Base-by-base conservation (phyloP, 2,888 invertebrate species). In the Epiperipatus broadwayi region DNA sequence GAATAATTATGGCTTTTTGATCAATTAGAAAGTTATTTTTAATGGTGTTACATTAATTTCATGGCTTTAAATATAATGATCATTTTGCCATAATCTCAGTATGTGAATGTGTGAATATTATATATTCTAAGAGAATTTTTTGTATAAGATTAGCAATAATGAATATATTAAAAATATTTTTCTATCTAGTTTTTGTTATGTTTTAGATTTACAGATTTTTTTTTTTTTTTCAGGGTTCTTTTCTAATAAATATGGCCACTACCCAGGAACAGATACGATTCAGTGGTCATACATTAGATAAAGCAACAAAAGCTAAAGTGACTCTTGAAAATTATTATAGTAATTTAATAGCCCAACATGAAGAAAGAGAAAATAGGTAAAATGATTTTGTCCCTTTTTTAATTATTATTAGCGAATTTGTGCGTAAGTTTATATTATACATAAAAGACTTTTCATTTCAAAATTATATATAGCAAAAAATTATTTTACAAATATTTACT, bases 251-350 rank as follows among this genome's bases (percentile, higher is more conserved):
- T 44, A 43, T 45, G 37, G 57, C 59, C 48, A 56, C 58, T 43
- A 56, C 57, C 41, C 57, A 56, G 46, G 58, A 58, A 45, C 54
- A 56, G 44, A 78, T 85, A 64, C 79, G 81, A 66, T 85, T 91
- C 68, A 85, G 84, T 69, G 85, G 84, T 58, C 85, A 91, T 66
- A 93, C 93, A 56, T 71, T 84, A 64, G 93, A 95, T 70, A 95
- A 93, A 67, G 93, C 91, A 53, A 91, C 91, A 59, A 89, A 93
- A 66, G 93, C 95, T 52, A 93, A 97, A 69, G 63, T 97, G 59
- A 89, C 93, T 43, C 67, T 97, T 58, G 97, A 99, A 66, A 95
- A 93, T 66, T 97, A 93, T 68, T 99, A 97, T 65, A 85, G 84
- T 63, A 97, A 97, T 67, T 75, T 95, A 57, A 80, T 95, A 59